A percentile compares a stretch with the other conserved stretches of the same genome.
Evolutionary conservation across 2,888 invertebrate species (phyloP).

Genomic region (Andrena camellia): DNA sequence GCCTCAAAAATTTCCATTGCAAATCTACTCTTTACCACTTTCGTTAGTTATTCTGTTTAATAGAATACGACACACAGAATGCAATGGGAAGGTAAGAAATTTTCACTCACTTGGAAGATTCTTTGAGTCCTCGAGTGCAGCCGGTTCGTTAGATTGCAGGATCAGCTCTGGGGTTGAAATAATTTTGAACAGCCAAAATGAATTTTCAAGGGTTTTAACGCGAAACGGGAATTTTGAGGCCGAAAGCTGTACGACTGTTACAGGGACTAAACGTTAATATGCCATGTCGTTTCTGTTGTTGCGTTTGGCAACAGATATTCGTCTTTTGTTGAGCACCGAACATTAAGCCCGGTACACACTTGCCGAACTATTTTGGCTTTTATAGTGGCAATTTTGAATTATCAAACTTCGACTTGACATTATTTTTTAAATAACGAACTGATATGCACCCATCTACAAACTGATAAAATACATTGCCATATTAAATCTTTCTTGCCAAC

Average conservation of each 20-base stretch:
- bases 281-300: conserved; percentile 13
- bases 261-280: background rate
- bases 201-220: conserved; percentile 12
- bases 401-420: too few relatives aligned
- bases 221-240: conserved; percentile 4
- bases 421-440: too few relatives aligned
- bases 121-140: background rate
- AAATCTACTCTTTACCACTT: too few relatives aligned
- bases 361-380: background rate
- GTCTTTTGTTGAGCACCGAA: conserved; percentile 17
- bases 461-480: too few relatives aligned
- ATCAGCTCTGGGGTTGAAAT: too few relatives aligned
- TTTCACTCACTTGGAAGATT: background rate
- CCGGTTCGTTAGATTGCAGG: background rate
- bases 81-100: background rate
- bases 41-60: too few relatives aligned
- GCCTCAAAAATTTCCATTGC: too few relatives aligned
- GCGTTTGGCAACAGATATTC: conserved; percentile 26
- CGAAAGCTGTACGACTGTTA: background rate
- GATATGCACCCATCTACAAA: too few relatives aligned
- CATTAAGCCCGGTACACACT: background rate
- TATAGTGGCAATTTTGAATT: too few relatives aligned
- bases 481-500: too few relatives aligned
- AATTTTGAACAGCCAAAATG: background rate
- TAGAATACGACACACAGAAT: background rate